phyloP scores from a whole-genome alignment of 2,888 invertebrate genomes.

The Gymnoscelis rufifasciata region DNA sequence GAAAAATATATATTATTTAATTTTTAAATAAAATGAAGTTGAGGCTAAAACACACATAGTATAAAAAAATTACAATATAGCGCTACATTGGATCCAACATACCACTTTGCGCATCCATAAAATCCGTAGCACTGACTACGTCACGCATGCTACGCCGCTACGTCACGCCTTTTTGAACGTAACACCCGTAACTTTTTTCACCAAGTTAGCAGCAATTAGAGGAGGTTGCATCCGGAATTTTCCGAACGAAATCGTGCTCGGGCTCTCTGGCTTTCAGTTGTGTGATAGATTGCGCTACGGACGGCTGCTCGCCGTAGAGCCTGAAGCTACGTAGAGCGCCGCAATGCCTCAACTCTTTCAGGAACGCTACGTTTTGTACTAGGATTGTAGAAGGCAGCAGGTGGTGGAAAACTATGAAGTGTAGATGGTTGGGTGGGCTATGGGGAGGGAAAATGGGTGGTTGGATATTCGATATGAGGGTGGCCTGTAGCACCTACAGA shows the following conservation, averaged over 20 bases:
- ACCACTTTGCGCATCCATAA: too few species aligned
- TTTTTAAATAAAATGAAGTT: too few species aligned
- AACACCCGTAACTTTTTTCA: neutral
- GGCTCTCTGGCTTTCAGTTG: neutral
- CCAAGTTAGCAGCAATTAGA: neutral
- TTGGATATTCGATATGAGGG: too few species aligned
- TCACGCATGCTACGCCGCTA: neutral
- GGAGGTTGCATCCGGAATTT: neutral
- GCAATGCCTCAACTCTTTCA: constrained; percentile 5
- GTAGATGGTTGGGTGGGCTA: neutral
- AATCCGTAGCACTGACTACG: too few species aligned
- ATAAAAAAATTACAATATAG: too few species aligned
- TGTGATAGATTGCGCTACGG: neutral
- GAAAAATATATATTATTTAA: too few species aligned
- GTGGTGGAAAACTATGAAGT: neutral
- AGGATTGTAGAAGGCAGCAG: constrained; percentile 6
- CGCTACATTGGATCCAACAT: too few species aligned
- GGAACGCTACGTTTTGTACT: constrained; percentile 7
- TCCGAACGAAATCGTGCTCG: too few species aligned
- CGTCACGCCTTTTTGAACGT: neutral
- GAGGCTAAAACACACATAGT: too few species aligned
- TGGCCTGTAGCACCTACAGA: too few species aligned
- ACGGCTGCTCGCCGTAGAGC: neutral
- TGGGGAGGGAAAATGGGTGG: neutral
- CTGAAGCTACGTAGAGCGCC: neutral